These are phyloP conservation scores for Synergus laeviventris DNA, from an alignment of 2,888 invertebrate genomes.

Conservation along the genomic window DNA sequence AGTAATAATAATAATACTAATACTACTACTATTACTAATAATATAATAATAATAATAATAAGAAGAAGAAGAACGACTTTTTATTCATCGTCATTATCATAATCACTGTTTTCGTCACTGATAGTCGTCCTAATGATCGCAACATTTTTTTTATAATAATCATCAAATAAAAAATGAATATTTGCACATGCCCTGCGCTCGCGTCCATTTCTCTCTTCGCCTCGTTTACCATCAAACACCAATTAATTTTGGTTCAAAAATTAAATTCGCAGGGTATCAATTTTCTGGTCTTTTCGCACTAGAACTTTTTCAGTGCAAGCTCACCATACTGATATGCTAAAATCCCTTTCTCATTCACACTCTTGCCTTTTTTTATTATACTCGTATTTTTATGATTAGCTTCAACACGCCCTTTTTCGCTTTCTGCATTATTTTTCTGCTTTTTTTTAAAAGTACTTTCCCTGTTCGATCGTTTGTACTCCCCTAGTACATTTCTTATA, in stretches of 20 bases:
- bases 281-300: not conserved
- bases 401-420: conserved; percentile 45
- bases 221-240: conserved; percentile 2
- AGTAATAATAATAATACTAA: conserved; percentile 46
- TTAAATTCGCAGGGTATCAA: conserved; percentile 5
- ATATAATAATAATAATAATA: conserved; percentile 44
- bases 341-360: conserved; percentile 62
- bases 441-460: conserved; percentile 18
- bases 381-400: conserved; percentile 1
- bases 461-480: conserved; percentile 11
- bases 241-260: conserved; percentile 17
- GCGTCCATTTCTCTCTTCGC: conserved; percentile 48
- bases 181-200: conserved; percentile 59
- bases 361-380: conserved; percentile 58
- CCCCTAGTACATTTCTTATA: conserved; percentile 32
- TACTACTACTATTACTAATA: conserved; percentile 51
- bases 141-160: conserved; percentile 3
- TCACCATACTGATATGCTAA: conserved; percentile 75
- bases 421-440: conserved; percentile 24
- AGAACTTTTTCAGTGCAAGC: conserved; percentile 62
- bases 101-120: conserved; percentile 50
- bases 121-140: conserved; percentile 43
- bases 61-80: conserved; percentile 45
- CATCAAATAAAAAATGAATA: conserved; percentile 6
- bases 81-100: conserved; percentile 48